These are phyloP conservation scores for Hyles euphorbiae DNA, from an alignment of 1,140 invertebrate species.

Conservation along the genomic window DNA sequence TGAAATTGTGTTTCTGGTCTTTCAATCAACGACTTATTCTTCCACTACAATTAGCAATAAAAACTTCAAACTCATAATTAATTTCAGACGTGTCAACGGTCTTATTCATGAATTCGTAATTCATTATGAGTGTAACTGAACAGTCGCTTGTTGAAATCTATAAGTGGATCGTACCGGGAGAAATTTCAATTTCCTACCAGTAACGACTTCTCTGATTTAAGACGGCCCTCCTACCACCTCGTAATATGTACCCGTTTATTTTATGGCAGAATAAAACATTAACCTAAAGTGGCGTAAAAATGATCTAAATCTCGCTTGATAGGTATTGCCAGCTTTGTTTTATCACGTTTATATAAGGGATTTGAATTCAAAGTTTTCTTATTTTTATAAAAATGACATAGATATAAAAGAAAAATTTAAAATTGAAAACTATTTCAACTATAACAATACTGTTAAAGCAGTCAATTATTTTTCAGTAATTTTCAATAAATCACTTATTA, in stretches of 20 bases:
- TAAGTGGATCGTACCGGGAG: constrained; percentile 8
- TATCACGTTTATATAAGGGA: neutral
- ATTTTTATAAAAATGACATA: too few species aligned
- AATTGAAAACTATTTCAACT: too few species aligned
- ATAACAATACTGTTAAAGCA: too few species aligned
- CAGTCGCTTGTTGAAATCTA: constrained; percentile 2
- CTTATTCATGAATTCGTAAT: too few species aligned
- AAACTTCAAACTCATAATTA: too few species aligned
- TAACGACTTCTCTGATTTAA: constrained; percentile 11
- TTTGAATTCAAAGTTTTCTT: neutral
- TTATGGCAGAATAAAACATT: constrained; percentile 4
- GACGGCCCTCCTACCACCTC: constrained; percentile 3
- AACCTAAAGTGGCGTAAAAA: constrained; percentile 3
- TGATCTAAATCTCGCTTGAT: constrained; percentile 2
- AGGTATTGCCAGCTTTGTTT: constrained; percentile 2
- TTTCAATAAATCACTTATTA: too few species aligned
- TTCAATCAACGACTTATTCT: too few species aligned
- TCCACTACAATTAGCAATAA: too few species aligned
- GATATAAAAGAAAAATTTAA: too few species aligned
- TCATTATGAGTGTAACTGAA: neutral
- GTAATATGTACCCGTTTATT: constrained; percentile 11
- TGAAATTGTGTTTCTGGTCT: too few species aligned
- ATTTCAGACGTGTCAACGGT: too few species aligned
- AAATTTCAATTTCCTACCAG: constrained; percentile 14
- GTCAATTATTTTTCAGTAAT: too few species aligned